Percentiles rank a stretch among this genome's conserved stretches.
phyloP scores from a whole-genome alignment of 2,888 invertebrate genomes.

The Cecidostiba fungosa region DNA sequence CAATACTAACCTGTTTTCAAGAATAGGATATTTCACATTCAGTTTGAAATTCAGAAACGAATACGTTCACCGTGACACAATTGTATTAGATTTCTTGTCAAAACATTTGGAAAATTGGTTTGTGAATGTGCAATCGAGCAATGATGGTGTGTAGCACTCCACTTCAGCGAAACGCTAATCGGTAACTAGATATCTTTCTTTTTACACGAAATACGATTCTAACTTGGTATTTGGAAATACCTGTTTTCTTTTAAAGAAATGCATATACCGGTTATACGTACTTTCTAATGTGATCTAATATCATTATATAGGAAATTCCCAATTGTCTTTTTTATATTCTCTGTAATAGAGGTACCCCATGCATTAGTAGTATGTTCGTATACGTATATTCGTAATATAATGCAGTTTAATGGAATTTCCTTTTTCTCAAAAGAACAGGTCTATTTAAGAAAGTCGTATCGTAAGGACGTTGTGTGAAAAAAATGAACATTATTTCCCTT shows the following conservation, averaged over 20 bases:
- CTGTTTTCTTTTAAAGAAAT: constrained; percentile 3
- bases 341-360: too few species aligned
- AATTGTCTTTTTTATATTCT: neutral
- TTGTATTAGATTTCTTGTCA: constrained; percentile 74
- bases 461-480: neutral
- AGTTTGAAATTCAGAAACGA: constrained; percentile 1
- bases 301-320: constrained; percentile 21
- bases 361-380: neutral
- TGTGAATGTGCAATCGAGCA: constrained; percentile 9
- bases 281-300: constrained; percentile 1
- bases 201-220: constrained; percentile 12
- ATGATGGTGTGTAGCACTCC: constrained; percentile 30
- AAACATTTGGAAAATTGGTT: constrained; percentile 71
- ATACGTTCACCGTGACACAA: neutral
- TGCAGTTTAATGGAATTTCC: constrained; percentile 21
- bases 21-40: constrained; percentile 19
- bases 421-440: constrained; percentile 33
- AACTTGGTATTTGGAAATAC: constrained; percentile 40
- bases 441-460: neutral
- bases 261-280: neutral
- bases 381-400: neutral
- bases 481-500: too few species aligned
- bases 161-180: constrained; percentile 73
- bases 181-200: constrained; percentile 75
- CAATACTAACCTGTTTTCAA: constrained; percentile 23